Evolutionary conservation across 1,140 invertebrate genomes (phyloP), one percentile per base, ranked within the genome.

Genomic region (Cydia strobilella): DNA sequence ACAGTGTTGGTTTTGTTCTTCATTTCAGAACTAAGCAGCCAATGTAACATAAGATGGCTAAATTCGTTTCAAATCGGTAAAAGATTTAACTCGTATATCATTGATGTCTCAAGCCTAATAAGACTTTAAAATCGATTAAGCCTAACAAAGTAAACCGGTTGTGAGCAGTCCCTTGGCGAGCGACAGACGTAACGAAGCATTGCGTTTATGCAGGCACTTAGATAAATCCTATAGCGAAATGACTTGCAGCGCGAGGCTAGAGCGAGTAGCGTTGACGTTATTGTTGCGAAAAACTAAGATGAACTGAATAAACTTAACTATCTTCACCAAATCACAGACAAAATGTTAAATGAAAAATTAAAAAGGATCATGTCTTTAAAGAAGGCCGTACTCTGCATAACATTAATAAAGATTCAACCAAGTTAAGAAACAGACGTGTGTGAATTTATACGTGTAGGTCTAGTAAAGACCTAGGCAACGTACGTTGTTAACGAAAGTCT

Each of bases 161-260:
- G 5, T 42, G 20, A 80, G 75, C 77, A 80, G 82, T 79, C 76
- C 75, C 80, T 79, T 75, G 77, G 74, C 86, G 82, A 85, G 82
- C 84, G 76, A 78, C 75, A 83, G 75, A 84, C 76, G 76, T 85
- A 86, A 86, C 84, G 83, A 85, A 86, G 86, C 79, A 82, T 82
- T 81, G 81, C 82, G 82, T 87, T 86, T 86, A 82, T 84, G 80
- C 84, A 82, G 82, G 79, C 83, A 86, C 86, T 84, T 82, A 88
- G 84, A 88, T 87, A 87, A 88, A 90, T 90, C 82, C 82, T 79
- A 79, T 78, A 83, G 83, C 86, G 85, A 82, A 80, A 74, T 79
- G 76, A 80, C 79, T 76, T 82, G 7, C 20, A 20, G 54, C 7
- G 20, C 54, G 54, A 59, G 54, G 20, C 10, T 59, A 0, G 4